phyloP scores from a whole-genome alignment of 2,113 vertebrate species.

The Pteruthius melanotis region DNA sequence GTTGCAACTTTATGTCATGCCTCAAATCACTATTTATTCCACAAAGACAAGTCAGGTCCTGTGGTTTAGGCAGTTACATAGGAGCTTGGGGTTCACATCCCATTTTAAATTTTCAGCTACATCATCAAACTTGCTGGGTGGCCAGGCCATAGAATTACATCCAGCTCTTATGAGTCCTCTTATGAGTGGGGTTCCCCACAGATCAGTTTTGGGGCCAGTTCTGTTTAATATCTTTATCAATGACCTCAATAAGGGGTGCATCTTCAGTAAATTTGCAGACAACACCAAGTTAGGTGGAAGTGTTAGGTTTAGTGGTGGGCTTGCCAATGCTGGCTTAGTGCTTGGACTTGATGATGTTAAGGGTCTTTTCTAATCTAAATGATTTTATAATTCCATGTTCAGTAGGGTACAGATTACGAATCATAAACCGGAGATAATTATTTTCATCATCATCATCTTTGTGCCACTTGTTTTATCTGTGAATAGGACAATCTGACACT shows the following conservation, averaged over 20 bases:
- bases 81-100: neutral
- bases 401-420: neutral
- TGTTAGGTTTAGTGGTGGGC: neutral
- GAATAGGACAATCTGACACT: neutral
- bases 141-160: fast-evolving
- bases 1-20: neutral
- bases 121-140: neutral
- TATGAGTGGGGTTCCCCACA: neutral
- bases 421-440: neutral
- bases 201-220: neutral
- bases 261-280: neutral
- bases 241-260: neutral
- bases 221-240: neutral
- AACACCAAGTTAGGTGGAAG: neutral
- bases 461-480: neutral
- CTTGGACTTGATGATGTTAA: neutral
- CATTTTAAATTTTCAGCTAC: neutral
- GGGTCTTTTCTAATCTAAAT: neutral
- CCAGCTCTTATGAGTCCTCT: neutral
- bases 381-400: neutral
- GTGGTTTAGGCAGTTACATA: neutral
- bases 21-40: neutral
- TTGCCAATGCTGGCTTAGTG: neutral
- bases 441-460: neutral
- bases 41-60: neutral